A percentile compares a stretch with the other conserved stretches of the same genome.
Evolutionary conservation across 2,113 vertebrate species (phyloP).

Genomic region (Calonectris borealis): DNA sequence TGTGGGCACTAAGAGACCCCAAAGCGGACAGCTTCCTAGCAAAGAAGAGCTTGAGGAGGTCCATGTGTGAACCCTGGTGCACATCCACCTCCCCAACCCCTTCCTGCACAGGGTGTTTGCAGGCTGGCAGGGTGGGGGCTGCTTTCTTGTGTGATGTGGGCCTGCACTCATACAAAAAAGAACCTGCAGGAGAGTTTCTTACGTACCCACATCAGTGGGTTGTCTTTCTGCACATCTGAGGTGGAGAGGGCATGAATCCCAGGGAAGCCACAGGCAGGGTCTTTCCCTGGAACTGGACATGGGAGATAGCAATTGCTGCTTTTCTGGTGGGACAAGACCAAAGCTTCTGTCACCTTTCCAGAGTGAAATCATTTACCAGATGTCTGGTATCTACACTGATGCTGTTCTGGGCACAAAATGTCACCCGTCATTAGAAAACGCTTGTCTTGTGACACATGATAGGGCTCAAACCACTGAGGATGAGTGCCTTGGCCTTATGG

Average conservation of each 20-base stretch:
- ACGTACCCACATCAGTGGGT: too few relatives aligned
- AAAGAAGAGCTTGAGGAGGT: not conserved
- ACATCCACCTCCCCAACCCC: rapidly evolving
- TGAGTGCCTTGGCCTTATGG: not conserved
- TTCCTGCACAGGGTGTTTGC: not conserved
- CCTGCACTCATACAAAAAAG: not conserved
- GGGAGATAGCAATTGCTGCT: not conserved
- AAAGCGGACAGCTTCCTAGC: not conserved
- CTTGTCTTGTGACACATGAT: not conserved
- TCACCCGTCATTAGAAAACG: not conserved
- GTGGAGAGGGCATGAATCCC: not conserved
- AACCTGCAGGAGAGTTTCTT: not conserved
- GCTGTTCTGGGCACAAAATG: not conserved
- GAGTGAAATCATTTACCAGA: not conserved
- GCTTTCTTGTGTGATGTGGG: not conserved
- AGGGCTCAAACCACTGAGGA: not conserved
- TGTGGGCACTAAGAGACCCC: not conserved
- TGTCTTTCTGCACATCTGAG: not conserved
- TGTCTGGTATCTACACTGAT: not conserved
- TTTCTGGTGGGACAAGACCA: not conserved
- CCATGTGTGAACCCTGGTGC: not conserved
- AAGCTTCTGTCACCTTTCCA: not conserved
- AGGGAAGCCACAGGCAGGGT: not conserved
- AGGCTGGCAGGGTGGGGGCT: not conserved
- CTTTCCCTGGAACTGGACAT: not conserved